Percentiles rank a stretch among this genome's conserved stretches.
These are phyloP conservation scores for Apteryx mantelli DNA, from an alignment of 2,113 vertebrate genomes.

Conservation along the genomic window DNA sequence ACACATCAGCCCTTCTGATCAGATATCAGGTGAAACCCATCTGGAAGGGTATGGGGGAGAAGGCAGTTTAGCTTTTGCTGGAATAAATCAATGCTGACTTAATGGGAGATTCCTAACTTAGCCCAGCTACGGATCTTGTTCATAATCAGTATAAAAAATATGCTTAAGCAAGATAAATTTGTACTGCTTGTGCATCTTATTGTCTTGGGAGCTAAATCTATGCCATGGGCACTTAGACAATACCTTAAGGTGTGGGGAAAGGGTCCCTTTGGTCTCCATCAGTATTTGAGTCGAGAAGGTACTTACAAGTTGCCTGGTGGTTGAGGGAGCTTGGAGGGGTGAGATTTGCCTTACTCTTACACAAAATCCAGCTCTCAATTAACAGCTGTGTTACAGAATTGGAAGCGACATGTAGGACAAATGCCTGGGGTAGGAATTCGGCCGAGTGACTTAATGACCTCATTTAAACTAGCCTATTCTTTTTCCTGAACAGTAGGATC, in stretches of 20 bases:
- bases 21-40: background rate
- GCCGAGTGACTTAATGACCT: conserved; percentile 36
- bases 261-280: background rate
- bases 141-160: background rate
- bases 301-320: background rate
- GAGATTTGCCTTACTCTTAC: background rate
- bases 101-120: background rate
- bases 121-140: background rate
- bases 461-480: background rate
- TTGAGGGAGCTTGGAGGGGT: background rate
- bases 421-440: conserved; percentile 39
- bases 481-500: background rate
- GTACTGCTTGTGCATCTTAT: background rate
- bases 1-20: background rate
- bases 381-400: background rate
- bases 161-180: background rate
- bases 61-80: background rate
- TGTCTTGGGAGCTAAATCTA: background rate
- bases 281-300: background rate
- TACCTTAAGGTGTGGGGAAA: background rate
- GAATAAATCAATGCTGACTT: background rate
- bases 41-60: background rate
- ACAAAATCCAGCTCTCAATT: conserved; percentile 37
- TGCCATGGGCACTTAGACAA: background rate
- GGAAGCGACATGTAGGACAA: conserved; percentile 9